phyloP scores from a whole-genome alignment of 2,888 invertebrate species.

The Microdon myrmicae region DNA sequence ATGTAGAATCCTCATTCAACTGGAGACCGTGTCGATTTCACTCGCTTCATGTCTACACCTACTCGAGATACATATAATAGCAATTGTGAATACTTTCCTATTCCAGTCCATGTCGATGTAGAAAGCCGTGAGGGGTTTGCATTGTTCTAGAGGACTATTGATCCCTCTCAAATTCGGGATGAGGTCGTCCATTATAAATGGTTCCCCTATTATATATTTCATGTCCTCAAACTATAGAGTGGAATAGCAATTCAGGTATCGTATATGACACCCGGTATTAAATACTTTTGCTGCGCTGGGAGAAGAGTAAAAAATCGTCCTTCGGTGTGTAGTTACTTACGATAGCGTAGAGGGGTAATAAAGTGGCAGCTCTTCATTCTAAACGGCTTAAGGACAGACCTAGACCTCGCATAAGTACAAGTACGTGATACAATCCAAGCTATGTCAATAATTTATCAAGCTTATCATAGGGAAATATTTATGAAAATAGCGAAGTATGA shows the following conservation, averaged over 20 bases:
- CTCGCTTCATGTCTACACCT: too few species aligned
- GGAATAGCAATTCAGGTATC: constrained; percentile 2
- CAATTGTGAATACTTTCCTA: constrained; percentile 30
- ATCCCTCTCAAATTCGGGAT: constrained; percentile 23
- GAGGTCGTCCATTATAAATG: constrained; percentile 45
- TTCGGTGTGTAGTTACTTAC: constrained; percentile 5
- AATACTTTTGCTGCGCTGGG: neutral
- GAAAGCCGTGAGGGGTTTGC: constrained; percentile 42
- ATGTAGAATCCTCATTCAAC: too few species aligned
- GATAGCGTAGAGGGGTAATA: too few species aligned
- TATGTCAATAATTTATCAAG: constrained; percentile 31
- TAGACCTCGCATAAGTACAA: constrained; percentile 25
- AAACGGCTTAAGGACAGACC: constrained; percentile 29
- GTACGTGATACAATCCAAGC: constrained; percentile 39
- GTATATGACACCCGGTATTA: too few species aligned
- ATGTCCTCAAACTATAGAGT: constrained; percentile 11
- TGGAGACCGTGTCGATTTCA: too few species aligned
- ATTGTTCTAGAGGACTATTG: constrained; percentile 18
- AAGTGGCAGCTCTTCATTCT: constrained; percentile 1
- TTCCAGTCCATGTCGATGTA: constrained; percentile 28
- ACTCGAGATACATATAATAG: constrained; percentile 22
- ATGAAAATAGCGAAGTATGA: constrained; percentile 30
- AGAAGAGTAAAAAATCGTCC: constrained; percentile 20
- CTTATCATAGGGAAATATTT: constrained; percentile 37
- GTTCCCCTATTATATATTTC: constrained; percentile 29